A percentile compares a stretch with the other conserved stretches of the same genome.
Conservation (phyloP, 2,888 invertebrate genomes). For the Salticus scenicus region DNA sequence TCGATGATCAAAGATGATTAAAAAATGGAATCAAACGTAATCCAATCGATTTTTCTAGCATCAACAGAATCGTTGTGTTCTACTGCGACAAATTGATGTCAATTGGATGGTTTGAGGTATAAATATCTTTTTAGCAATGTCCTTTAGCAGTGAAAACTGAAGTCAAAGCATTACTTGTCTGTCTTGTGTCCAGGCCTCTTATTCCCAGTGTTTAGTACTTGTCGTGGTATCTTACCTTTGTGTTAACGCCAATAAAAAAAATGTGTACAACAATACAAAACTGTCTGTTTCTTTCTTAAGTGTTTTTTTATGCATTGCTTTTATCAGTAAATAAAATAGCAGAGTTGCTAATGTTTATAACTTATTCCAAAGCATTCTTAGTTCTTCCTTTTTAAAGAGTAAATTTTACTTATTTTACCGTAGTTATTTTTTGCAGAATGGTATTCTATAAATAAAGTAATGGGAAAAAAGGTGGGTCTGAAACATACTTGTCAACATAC, state of each 20-base stretch:
- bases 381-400: too few relatives aligned
- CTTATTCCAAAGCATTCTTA: too few relatives aligned
- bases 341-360: too few relatives aligned
- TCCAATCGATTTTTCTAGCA: conserved; percentile 58
- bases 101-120: conserved; percentile 68
- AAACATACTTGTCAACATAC: too few relatives aligned
- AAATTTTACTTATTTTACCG: too few relatives aligned
- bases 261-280: conserved; percentile 59
- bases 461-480: too few relatives aligned
- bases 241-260: conserved; percentile 70
- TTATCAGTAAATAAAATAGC: too few relatives aligned
- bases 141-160: conserved; percentile 67
- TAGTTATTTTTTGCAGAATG: too few relatives aligned
- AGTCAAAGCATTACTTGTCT: conserved; percentile 67
- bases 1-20: conserved; percentile 36
- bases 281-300: conserved; percentile 16
- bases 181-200: conserved; percentile 67
- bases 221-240: conserved; percentile 69
- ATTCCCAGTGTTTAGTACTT: conserved; percentile 69
- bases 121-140: conserved; percentile 66
- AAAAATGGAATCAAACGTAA: conserved; percentile 34
- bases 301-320: too few relatives aligned
- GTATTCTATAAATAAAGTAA: too few relatives aligned
- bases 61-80: conserved; percentile 64
- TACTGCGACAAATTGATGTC: conserved; percentile 60